phyloP scores from a whole-genome alignment of 1,140 invertebrate species.

The Pemphigus obesinymphae region DNA sequence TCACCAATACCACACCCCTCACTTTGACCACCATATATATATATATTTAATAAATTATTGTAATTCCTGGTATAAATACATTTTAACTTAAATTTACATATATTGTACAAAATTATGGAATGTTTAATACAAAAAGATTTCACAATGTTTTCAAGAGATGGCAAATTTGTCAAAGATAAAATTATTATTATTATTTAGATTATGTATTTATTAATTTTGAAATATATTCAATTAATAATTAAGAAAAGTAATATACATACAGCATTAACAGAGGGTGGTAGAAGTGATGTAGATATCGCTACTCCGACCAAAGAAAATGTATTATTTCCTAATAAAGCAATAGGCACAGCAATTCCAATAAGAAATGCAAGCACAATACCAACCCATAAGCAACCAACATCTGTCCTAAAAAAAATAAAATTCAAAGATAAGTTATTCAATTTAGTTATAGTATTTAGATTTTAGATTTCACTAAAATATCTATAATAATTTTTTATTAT shows the following conservation, averaged over 20 bases:
- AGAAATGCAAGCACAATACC: conserved; percentile 65
- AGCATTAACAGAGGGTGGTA: conserved; percentile 73
- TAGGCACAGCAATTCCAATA: conserved; percentile 69
- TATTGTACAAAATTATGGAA: too few relatives aligned
- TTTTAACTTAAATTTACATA: too few relatives aligned
- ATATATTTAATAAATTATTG: too few relatives aligned
- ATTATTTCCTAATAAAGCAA: conserved; percentile 68
- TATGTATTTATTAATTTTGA: too few relatives aligned
- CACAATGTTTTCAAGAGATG: too few relatives aligned
- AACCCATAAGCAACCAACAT: conserved; percentile 60
- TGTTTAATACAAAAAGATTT: too few relatives aligned
- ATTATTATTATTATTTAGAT: too few relatives aligned
- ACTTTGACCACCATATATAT: too few relatives aligned
- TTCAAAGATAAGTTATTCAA: conserved; percentile 8
- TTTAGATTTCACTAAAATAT: not conserved
- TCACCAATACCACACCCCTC: too few relatives aligned
- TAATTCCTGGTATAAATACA: too few relatives aligned
- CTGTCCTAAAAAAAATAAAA: conserved; percentile 53
- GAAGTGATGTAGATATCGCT: conserved; percentile 71
- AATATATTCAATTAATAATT: too few relatives aligned
- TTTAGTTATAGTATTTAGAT: not conserved
- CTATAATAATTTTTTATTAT: not conserved
- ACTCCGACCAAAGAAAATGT: conserved; percentile 71
- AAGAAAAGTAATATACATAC: conserved; percentile 54
- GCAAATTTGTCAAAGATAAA: too few relatives aligned